Percentiles rank a stretch among this genome's conserved stretches.
These are phyloP conservation scores for Chalcosyrphus nemorum DNA, from an alignment of 2,888 invertebrate species.

Conservation along the genomic window DNA sequence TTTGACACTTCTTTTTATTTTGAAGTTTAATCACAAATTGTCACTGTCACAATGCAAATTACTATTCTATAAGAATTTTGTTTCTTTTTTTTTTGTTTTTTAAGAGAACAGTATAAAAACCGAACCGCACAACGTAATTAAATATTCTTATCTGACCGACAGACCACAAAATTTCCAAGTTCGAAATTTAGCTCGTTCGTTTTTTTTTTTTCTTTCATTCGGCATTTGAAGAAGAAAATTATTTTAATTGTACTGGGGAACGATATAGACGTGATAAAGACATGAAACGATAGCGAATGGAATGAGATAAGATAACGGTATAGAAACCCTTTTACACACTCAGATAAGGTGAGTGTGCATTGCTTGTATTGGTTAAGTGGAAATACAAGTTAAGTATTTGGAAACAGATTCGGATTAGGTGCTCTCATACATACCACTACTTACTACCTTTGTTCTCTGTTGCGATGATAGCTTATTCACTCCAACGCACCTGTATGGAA, in stretches of 20 bases:
- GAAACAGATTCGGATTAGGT: slow-evolving; percentile 48
- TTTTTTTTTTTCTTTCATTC: background rate
- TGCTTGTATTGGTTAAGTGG: background rate
- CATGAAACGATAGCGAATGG: slow-evolving; percentile 62
- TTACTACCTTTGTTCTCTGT: no score
- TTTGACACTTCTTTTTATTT: background rate
- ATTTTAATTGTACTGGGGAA: slow-evolving; percentile 41
- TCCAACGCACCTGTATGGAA: slow-evolving; percentile 51
- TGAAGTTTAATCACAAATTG: background rate
- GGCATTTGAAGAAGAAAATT: slow-evolving; percentile 49
- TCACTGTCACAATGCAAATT: background rate
- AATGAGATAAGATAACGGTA: slow-evolving; percentile 67
- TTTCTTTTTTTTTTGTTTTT: background rate
- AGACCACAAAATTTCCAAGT: slow-evolving; percentile 44
- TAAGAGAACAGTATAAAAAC: background rate
- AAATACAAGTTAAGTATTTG: slow-evolving; percentile 7
- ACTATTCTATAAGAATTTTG: background rate
- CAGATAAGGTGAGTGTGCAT: slow-evolving; percentile 54
- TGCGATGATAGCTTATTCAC: background rate
- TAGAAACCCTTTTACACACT: slow-evolving; percentile 40
- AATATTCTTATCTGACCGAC: slow-evolving; percentile 54
- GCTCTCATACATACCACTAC: slow-evolving; percentile 18
- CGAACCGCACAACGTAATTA: slow-evolving; percentile 62
- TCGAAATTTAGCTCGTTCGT: slow-evolving; percentile 45
- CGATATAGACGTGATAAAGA: slow-evolving; percentile 47